These are phyloP conservation scores for Enhydra lutris DNA, from an alignment of 2,113 vertebrate species.

Conservation along the genomic window DNA sequence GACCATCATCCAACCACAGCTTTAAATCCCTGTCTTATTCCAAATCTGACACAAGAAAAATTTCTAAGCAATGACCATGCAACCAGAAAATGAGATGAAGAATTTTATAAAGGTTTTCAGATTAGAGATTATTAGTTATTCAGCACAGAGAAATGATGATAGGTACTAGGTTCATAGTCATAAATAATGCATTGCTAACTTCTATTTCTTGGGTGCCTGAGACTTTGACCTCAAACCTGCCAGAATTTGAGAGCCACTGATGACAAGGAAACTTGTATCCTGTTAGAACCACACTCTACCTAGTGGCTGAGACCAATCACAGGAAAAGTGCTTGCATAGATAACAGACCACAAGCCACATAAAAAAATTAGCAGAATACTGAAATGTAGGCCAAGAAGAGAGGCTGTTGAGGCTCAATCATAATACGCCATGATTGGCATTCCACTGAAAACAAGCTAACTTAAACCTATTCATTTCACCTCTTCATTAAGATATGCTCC, in stretches of 20 bases:
- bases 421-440: neutral
- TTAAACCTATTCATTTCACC: neutral
- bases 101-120: neutral
- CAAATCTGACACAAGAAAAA: neutral
- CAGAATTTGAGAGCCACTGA: neutral
- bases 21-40: neutral
- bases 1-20: neutral
- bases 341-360: neutral
- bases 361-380: neutral
- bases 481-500: neutral
- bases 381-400: neutral
- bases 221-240: neutral
- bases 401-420: neutral
- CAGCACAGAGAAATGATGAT: neutral
- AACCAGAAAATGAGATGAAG: constrained; percentile 23
- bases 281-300: neutral
- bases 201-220: neutral
- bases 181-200: neutral
- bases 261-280: neutral
- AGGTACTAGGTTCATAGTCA: neutral
- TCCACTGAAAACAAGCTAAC: neutral
- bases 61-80: neutral
- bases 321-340: neutral
- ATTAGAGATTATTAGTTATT: neutral
- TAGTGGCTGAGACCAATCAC: neutral